These are phyloP conservation scores for Lycaon pictus DNA, from an alignment of 2,113 vertebrate genomes.

Conservation along the genomic window DNA sequence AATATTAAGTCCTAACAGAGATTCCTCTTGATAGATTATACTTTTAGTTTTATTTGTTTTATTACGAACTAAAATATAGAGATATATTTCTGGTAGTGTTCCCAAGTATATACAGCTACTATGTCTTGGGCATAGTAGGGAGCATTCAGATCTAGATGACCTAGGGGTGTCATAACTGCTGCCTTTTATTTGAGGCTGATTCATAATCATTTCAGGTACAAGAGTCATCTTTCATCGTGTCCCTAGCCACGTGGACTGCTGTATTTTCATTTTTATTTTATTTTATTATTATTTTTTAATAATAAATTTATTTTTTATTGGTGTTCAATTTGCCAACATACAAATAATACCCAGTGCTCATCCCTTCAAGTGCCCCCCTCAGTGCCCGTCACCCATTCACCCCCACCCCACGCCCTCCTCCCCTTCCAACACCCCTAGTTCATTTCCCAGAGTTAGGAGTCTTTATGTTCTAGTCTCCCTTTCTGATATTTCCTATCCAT, in stretches of 20 bases:
- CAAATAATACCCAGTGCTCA: too few species aligned
- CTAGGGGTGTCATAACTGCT: slow-evolving; percentile 90
- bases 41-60: slow-evolving; percentile 94
- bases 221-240: slow-evolving; percentile 94
- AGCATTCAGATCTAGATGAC: slow-evolving; percentile 93
- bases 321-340: too few species aligned
- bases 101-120: slow-evolving; percentile 93
- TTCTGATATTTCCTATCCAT: too few species aligned
- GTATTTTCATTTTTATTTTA: slow-evolving; percentile 87
- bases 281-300: too few species aligned
- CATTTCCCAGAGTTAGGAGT: too few species aligned
- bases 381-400: too few species aligned
- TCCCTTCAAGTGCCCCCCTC: too few species aligned
- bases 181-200: slow-evolving; percentile 91
- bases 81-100: slow-evolving; percentile 87
- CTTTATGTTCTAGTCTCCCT: too few species aligned
- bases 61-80: slow-evolving; percentile 84
- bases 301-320: too few species aligned
- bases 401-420: too few species aligned
- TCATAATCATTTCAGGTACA: slow-evolving; percentile 93
- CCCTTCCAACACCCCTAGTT: too few species aligned
- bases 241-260: slow-evolving; percentile 93
- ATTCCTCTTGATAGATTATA: slow-evolving; percentile 92
- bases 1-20: not conserved
- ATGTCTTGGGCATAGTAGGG: slow-evolving; percentile 91